Evolutionary conservation across 2,888 invertebrate genomes (phyloP).

Genomic region (Melinopterus prodromus): DNA sequence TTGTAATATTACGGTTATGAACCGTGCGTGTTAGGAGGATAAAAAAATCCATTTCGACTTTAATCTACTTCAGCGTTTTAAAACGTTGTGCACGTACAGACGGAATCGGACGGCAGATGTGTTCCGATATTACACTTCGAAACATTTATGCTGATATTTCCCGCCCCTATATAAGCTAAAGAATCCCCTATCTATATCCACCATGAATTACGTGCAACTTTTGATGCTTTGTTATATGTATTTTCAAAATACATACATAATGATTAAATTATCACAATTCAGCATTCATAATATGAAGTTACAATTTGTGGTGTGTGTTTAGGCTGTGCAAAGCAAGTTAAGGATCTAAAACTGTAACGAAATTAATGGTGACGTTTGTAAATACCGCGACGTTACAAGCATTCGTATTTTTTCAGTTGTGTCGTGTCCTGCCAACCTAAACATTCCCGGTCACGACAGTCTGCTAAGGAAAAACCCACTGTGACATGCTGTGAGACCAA

Average conservation of each 20-base stretch:
- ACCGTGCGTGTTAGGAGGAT: not conserved
- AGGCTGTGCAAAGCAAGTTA: not conserved
- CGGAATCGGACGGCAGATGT: not conserved
- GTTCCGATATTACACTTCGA: conserved; percentile 4
- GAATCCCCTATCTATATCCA: not conserved
- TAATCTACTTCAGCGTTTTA: not conserved
- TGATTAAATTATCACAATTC: too few species aligned
- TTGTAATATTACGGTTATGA: not conserved
- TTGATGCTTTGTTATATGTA: not conserved
- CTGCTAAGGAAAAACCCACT: not conserved
- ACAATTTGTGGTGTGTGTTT: too few species aligned
- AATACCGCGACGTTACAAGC: not conserved
- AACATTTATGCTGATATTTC: not conserved
- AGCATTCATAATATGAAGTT: too few species aligned
- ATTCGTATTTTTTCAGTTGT: not conserved
- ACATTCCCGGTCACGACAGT: not conserved
- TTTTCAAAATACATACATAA: too few species aligned
- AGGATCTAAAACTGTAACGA: not conserved
- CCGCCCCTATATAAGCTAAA: not conserved
- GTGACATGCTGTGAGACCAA: not conserved
- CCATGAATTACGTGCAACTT: not conserved
- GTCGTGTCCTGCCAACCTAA: not conserved
- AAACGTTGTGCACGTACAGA: not conserved
- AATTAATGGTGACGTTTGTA: not conserved
- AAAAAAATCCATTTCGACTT: not conserved